Percentiles rank a stretch among this genome's conserved stretches.
These are phyloP conservation scores for Limenitis camilla DNA, from an alignment of 2,888 invertebrate species.

Conservation along the genomic window DNA sequence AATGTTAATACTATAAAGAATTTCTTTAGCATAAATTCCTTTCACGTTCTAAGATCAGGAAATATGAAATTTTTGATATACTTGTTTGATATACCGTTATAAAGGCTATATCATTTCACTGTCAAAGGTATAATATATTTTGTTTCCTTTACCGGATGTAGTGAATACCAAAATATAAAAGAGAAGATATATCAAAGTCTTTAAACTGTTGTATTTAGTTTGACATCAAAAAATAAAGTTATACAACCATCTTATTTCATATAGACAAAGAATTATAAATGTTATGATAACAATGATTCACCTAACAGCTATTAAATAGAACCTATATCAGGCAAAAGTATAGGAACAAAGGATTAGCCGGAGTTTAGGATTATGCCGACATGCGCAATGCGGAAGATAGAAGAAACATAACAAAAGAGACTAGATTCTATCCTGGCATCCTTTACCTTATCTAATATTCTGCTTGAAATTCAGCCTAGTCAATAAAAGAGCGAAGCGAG, in stretches of 20 bases:
- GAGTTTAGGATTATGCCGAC: neutral
- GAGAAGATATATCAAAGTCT: too few species aligned
- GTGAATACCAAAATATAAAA: too few species aligned
- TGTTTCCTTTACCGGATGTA: too few species aligned
- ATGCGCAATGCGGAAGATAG: conserved; percentile 4
- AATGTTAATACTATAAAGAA: conserved; percentile 2
- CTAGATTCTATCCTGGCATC: neutral
- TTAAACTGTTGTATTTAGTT: too few species aligned
- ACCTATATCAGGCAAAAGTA: neutral
- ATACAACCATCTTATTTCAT: too few species aligned
- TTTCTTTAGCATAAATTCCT: neutral
- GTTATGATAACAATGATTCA: too few species aligned
- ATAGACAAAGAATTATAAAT: too few species aligned
- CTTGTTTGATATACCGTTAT: too few species aligned
- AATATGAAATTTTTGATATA: too few species aligned
- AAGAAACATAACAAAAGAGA: neutral
- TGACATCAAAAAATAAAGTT: too few species aligned
- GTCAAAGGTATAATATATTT: too few species aligned
- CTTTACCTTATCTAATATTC: conserved; percentile 4
- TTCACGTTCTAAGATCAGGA: neutral
- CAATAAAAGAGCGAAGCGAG: neutral
- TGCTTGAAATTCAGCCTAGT: neutral
- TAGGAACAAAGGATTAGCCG: neutral
- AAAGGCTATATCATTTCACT: too few species aligned
- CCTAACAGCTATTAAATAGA: neutral